Base-by-base conservation (phyloP, 2,797 vertebrate species). In the Tinamus major region DNA sequence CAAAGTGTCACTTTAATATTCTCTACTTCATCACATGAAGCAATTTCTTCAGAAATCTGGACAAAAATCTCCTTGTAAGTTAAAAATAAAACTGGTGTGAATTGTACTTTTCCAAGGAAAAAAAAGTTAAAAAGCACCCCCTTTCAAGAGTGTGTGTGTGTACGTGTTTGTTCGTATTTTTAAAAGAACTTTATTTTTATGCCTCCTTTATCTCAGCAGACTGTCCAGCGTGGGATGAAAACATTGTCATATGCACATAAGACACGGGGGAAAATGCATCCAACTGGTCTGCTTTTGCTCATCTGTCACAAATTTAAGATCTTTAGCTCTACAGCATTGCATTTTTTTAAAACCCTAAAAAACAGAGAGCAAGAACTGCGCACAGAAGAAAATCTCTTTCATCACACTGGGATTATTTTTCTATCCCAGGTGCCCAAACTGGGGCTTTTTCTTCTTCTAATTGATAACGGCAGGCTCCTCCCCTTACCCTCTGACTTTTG, bases 401-500 rank as follows among this genome's bases (percentile, higher is more conserved):
- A 77, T 85, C 62, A 77, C 84, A 37, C 72, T 90, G 74, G 13
- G 72, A 61, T 85, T 79, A 79, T 75, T 93, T 62, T 90, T 81
- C 41, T 55, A 35, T 90, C 56, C 67, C 87, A 96, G 80, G 93
- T 95, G 76, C 59, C 89, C 0, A 0, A 79, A 87, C 19, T 27
- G 76, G 35, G 78, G 46, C 59, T 94, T 91, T 94, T 75, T 76
- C 67, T 87, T 69, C 76, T 90, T 93, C 90, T 97, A 97, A 97
- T 96, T 97, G 96, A 95, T 97, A 94, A 90, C 92, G 35, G 70
- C 2, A 17, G 96, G 94, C 91, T 93, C 91, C 95, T 97, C 96
- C 94, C 91, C 83, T 92, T 95, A 97, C 96, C 97, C 92, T 0
- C 96, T 95, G 94, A 96, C 97, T 97, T 96, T 81, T 95, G 96